Percentiles rank a stretch among this genome's conserved stretches.
Conservation (phyloP, 2,797 vertebrate species). For the Meda fulgida region DNA sequence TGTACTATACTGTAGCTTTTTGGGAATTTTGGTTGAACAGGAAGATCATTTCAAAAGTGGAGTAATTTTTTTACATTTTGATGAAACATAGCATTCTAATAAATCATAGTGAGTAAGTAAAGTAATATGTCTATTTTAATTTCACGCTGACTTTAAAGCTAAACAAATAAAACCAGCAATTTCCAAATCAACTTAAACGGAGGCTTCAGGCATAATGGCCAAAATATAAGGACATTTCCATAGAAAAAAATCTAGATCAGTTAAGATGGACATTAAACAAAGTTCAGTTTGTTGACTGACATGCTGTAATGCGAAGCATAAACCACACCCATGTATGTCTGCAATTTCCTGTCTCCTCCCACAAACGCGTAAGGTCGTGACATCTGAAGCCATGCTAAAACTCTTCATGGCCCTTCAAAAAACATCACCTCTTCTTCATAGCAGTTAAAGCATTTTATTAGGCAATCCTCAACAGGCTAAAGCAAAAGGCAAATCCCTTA, state of each 20-base stretch:
- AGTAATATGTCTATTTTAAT: not conserved
- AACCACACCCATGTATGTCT: conserved; percentile 42
- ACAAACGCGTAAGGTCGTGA: conserved; percentile 49
- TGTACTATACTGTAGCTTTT: not conserved
- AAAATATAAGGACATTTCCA: not conserved
- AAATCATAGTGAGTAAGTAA: not conserved
- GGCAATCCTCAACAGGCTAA: not conserved
- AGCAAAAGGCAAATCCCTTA: conserved; percentile 15
- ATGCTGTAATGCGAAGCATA: conserved; percentile 35
- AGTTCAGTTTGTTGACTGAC: conserved; percentile 15
- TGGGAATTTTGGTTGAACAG: not conserved
- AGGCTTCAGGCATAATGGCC: not conserved
- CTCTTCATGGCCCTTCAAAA: conserved; percentile 14
- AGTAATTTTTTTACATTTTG: not conserved
- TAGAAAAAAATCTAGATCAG: not conserved
- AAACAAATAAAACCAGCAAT: not conserved
- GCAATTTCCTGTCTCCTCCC: conserved; percentile 62
- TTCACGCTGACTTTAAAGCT: not conserved
- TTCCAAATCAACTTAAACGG: not conserved
- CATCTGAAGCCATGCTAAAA: conserved; percentile 46
- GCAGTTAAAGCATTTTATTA: not conserved
- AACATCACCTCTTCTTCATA: not conserved
- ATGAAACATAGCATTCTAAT: not conserved
- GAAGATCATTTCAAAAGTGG: not conserved
- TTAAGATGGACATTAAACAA: not conserved